Evolutionary conservation across 92 coral and sea anemone species (phyloP), one percentile per base, ranked within the genome.

Genomic region (Phenganax stokvisi): DNA sequence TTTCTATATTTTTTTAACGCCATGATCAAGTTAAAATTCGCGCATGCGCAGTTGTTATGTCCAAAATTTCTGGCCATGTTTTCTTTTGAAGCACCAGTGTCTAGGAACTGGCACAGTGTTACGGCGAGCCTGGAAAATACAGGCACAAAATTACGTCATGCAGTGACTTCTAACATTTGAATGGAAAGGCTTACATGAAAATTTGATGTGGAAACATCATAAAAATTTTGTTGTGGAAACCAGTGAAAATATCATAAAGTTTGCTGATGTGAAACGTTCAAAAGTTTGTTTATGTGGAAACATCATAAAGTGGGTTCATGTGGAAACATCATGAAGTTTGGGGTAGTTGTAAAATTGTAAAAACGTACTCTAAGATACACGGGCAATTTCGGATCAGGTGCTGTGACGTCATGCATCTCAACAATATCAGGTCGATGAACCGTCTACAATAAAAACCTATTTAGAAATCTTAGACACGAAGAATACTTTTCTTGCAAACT

Each of bases 341-440:
- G 2, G 1, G 65, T 69, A 69, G 27, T 9, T 9, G 9, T 0
- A 66, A 83, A n/a, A 16, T 94, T 91, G 90, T 91, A 74, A 92
- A 90, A 20, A 12, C 44, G 76, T 80, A 96, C 99, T 93, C 92
- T 96, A 13, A 96, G 86, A 81, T 90, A 93, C 51, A 93, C 96
- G 52, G 91, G 90, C 58, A 93, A 87, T 81, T 93, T 93, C 4
- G 97, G 97, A 83, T 93, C 97, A 1, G 91, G 99, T 8, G 99
- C 99, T 53, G 97, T 96, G 56, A 96, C 99, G 85, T 96, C 99
- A 85, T 96, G 99, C 99, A 96, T 96, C 77, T 96, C 99, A 52
- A 96, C 99, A 1, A 96, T 91, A 87, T 96, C 99, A 47, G 99
- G 99, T 68, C 99, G 84, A 61, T 91, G 96, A 55, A 96, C 97